Base-by-base conservation (phyloP, 2,113 vertebrate genomes). In the Onychostruthus taczanowskii region DNA sequence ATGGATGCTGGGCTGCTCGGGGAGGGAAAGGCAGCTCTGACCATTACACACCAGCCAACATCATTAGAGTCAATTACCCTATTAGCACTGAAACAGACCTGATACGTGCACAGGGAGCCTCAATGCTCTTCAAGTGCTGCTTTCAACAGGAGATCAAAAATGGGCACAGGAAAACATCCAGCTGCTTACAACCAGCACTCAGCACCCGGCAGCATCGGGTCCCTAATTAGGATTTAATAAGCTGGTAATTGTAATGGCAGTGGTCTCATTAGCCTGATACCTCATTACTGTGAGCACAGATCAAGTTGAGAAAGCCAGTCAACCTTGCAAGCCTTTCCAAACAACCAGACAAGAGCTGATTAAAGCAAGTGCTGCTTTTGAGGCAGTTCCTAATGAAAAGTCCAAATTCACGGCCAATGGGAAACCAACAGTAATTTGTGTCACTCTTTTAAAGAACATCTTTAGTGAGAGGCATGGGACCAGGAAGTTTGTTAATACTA, bases 171-270 rank as follows among this genome's bases (percentile, higher is more conserved):
- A 53, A 92, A 82, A 52, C 13, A 81, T 49, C 58, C 87, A 91
- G 84, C 72, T 73, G 33, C 53, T 68, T 46, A 17, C 49, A 39
- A 12, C 26, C 53, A 73, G 78, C 64, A 13, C 80, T 66, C 82
- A 94, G 91, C 74, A 95, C 78, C 86, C 30, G 8, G 78, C 86
- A 95, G 95, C 79, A 95, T 67, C 37, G 39, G 52, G 19, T 10
- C 87, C 87, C 92, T 96, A 94, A 96, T 96, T 95, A 97, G 93
- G 82, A 73, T 95, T 93, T 96, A 95, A 96, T 96, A 89, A 89
- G 74, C 75, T 80, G 56, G 82, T 95, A 96, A 96, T 96, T 85
- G 91, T 70, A 72, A 93, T 95, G 69, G 94, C 80, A 91, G 56
- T 43, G 89, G 90, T 92, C 94, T 95, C 90, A 95, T 97, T 96